Base-by-base conservation (phyloP, 2,888 invertebrate species). In the Drosophila limbata region DNA sequence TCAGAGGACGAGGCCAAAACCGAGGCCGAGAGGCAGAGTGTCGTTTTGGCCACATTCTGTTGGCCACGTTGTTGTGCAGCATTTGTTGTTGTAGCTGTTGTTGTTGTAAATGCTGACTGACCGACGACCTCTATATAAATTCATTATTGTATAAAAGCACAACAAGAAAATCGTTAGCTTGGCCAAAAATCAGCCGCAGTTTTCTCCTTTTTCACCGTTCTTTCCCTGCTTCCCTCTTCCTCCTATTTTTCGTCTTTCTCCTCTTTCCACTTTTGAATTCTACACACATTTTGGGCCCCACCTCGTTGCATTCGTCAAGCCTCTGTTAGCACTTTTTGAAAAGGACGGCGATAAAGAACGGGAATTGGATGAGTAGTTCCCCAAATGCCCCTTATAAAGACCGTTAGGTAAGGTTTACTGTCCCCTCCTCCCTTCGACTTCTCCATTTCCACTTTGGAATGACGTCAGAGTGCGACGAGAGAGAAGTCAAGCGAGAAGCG, bases 271-370 rank as follows among this genome's bases (percentile, higher is more conserved):
- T 8, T 15, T 6, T 13, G 9, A 13, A 11, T 8, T 21, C 52
- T 56, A 57, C 63, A 42, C 56, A 73, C 69, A 75, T 51, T 55
- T 55, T 51, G 47, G 39, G 45, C 25, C 31, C 73, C 64, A 80
- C 81, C 84, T 84, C 84, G 84, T 77, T 81, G 81, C 81, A 87
- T 81, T 81, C 84, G 81, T 87, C 87, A 86, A 77, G 81, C 68
- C 55, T 44, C 61, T 69, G 63, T 69, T 76, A n/a, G 64, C 73
- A 63, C 56, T 33, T 47, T 76, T 81, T 62, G 37, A 55, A 55
- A 68, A 68, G 69, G 70, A 64, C 68, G 62, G 59, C 80, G 62
- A 84, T 81, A 80, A 70, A 69, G 64, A 69, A 66, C 55, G 4
- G 21, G 21, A 21, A 21, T 21, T 21, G 77, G 64, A 61, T 56